These are phyloP conservation scores for Rhinatrema bivittatum DNA, from an alignment of 2,797 vertebrate species.

Conservation along the genomic window DNA sequence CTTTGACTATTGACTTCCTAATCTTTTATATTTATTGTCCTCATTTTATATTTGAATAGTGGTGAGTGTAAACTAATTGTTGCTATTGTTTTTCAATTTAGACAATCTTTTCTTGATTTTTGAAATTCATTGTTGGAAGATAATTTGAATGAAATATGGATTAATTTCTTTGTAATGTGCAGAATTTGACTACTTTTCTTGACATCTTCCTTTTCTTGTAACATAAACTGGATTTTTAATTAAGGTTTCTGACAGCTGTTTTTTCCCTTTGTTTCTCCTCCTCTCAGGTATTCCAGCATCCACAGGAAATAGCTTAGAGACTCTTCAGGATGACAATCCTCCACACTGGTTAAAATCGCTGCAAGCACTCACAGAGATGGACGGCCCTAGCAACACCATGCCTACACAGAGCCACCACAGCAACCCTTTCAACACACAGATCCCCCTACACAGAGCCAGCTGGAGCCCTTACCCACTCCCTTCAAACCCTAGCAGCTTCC, in stretches of 20 bases:
- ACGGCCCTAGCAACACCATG: constrained; percentile 74
- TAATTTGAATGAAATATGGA: too few species aligned
- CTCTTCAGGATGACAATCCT: constrained; percentile 97
- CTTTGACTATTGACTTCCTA: too few species aligned
- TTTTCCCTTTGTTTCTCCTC: constrained; percentile 19
- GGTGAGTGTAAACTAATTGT: too few species aligned
- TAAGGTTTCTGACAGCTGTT: constrained; percentile 35
- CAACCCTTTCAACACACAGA: constrained; percentile 83
- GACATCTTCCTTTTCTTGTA: too few species aligned
- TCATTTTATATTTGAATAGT: too few species aligned
- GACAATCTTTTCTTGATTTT: too few species aligned
- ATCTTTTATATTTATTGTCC: too few species aligned
- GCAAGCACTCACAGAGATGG: constrained; percentile 97
- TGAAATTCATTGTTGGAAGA: too few species aligned
- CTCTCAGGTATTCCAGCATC: constrained; percentile 83
- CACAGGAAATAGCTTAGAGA: constrained; percentile 91
- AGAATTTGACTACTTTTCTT: too few species aligned
- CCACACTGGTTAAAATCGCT: constrained; percentile 99
- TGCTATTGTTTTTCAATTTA: too few species aligned
- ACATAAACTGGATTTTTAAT: constrained; percentile 30
- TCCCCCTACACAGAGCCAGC: constrained; percentile 92
- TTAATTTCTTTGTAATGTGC: too few species aligned
- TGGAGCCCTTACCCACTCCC: constrained; percentile 89
- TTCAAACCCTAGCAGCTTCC: constrained; percentile 84
- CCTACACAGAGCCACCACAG: constrained; percentile 68